Percentiles rank a stretch among this genome's conserved stretches.
Conservation (phyloP, 2,113 vertebrate genomes). For the Shinisaurus crocodilurus region DNA sequence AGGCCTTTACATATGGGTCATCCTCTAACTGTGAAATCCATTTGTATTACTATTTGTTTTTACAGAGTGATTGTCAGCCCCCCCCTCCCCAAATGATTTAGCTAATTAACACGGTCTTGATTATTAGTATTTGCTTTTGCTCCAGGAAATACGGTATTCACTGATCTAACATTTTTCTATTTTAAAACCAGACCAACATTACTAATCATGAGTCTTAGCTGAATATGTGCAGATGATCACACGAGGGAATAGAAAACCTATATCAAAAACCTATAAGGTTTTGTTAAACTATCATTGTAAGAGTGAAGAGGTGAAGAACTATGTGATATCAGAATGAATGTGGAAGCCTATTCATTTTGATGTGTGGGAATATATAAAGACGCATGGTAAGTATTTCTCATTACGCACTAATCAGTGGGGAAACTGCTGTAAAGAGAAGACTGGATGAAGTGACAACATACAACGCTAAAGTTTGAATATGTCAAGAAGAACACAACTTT, state of each 20-base stretch:
- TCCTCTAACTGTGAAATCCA: conserved; percentile 39
- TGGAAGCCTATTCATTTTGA: neutral
- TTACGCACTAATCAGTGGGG: neutral
- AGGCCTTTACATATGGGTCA: neutral
- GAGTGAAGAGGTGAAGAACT: neutral
- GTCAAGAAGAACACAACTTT: neutral
- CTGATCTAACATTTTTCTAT: conserved; percentile 15
- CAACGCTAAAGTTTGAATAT: neutral
- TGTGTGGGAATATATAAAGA: neutral
- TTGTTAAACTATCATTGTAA: neutral
- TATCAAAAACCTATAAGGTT: neutral
- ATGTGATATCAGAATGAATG: neutral
- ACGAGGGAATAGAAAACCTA: neutral
- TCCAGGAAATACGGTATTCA: neutral
- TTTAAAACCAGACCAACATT: neutral
- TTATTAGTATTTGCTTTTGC: neutral
- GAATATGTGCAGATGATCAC: neutral
- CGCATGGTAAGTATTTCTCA: neutral
- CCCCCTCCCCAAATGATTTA: neutral
- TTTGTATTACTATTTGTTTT: conserved; percentile 6
- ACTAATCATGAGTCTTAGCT: neutral
- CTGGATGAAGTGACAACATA: neutral
- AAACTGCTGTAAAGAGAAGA: neutral
- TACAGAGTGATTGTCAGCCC: neutral
- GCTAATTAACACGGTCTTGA: neutral